Evolutionary conservation across 53 echinoderm and acorn worm genomes (phyloP), one percentile per base, ranked within the genome.

Genomic region (Echinarachnius parma): DNA sequence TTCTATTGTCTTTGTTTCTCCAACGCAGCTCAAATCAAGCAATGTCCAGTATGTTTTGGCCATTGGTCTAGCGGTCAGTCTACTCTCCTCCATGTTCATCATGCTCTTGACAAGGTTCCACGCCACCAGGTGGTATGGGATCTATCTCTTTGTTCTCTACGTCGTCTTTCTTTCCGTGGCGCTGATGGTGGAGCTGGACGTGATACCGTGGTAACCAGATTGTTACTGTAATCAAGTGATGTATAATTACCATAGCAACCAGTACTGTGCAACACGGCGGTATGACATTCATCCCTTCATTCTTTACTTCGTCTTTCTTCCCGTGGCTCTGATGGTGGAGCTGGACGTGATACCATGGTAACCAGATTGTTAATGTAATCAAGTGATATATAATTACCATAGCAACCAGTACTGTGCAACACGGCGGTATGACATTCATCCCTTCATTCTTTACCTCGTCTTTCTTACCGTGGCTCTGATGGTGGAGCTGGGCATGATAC

Each of bases 61-160:
- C 15, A 52, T 75, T 9, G 92, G 92, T 20, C 64, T 98, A 23
- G 86, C 63, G 4, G 60, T 62, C 47, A 98, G 98, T 62, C 82
- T 98, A 28, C 54, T 92, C 16, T 98, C 87, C 11, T 98, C 98
- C 2, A 69, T 98, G 48, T 76, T 98, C 77, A 81, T 92, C 66
- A 92, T 92, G 88, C 29, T 98, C 18, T 5, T 66, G 11, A 42
- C 64, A 13, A 70, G 61, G 46, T 98, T 98, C 75, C 59, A 81
- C 9, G 91, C 79, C 42, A 80, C 82, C 23, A 62, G 58, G 44
- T 59, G 55, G 5, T 98, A 98, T 35, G 75, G 88, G 31, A 46
- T 77, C 32, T 77, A 82, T 8, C 88, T 98, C 36, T 80, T 59
- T 53, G 52, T 62, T 31, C 80, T 98, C 13, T 98, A 98, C 34